Base-by-base conservation (phyloP, 1,140 invertebrate species). In the Trigoniulus corallinus region DNA sequence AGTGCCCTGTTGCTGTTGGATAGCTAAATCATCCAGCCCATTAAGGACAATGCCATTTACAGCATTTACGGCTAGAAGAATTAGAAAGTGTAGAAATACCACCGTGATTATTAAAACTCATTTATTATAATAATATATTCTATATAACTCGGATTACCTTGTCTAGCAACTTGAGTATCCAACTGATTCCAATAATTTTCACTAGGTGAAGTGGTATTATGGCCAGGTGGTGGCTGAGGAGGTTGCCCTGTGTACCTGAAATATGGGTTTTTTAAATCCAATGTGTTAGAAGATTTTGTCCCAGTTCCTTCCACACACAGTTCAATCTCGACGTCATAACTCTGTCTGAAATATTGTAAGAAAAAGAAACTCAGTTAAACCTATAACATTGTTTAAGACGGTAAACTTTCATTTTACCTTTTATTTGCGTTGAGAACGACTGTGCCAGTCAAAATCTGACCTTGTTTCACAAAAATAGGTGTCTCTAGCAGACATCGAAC, bases 231-330 rank as follows among this genome's bases (percentile, higher is more conserved):
- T 3, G 87, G 84, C 51, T 82, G 80, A 10, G 84, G 83, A 1
- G 84, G 81, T 39, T 85, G 82, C 26, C 88, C 88, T 3, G 86
- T 88, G 59, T 89, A 89, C 66, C 78, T 70, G 70, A 99, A 98
- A 75, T 95, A 98, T 7, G 95, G 95, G 74, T 98, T 98, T 71
- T 99, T 98, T 56, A 99, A 72, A 71, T 98, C 95, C 61, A 98
- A 72, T 22, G 85, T 88, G 65, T 98, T 98, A 50, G 75, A 79
- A 43, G 84, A 86, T 55, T 67, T 66, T 37, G 77, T 77, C 47
- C 77, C 78, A 15, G 86, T 88, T 27, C 89, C 91, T 67, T 95
- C 88, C 29, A 96, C 75, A 53, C 78, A 79, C 52, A 98, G 65
- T 58, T 93, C 87, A 66, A 98, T 96, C 18, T 91, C 92, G n/a